Evolutionary conservation across 2,797 vertebrate species (phyloP).

Genomic region (Tarsius wallacei): DNA sequence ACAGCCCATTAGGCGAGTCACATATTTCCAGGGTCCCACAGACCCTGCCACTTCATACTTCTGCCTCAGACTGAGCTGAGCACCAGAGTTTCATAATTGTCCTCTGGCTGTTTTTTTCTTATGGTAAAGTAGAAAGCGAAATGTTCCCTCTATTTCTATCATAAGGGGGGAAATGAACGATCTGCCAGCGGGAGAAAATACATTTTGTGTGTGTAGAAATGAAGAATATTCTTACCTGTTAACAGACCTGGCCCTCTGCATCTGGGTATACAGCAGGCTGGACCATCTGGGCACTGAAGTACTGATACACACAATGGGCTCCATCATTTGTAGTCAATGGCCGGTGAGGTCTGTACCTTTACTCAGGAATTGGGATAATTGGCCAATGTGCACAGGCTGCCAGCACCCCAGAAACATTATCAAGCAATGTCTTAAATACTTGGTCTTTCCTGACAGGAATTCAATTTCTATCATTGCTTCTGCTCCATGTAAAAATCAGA

Average conservation of each 20-base stretch:
- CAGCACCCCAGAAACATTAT: slow-evolving; percentile 15
- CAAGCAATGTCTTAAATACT: slow-evolving; percentile 66
- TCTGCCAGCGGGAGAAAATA: background rate
- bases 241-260: background rate
- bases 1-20: background rate
- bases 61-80: background rate
- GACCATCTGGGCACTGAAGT: background rate
- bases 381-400: slow-evolving; percentile 13
- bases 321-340: slow-evolving; percentile 55
- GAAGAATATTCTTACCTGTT: background rate
- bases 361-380: slow-evolving; percentile 29
- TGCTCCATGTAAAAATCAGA: slow-evolving; percentile 70
- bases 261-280: background rate
- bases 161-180: background rate
- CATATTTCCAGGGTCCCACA: background rate
- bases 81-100: background rate
- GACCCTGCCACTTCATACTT: background rate
- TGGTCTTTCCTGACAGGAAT: slow-evolving; percentile 64
- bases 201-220: background rate
- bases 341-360: background rate
- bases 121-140: background rate
- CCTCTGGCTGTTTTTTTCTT: background rate
- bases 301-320: background rate
- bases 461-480: slow-evolving; percentile 49
- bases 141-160: background rate